A percentile compares a stretch with the other conserved stretches of the same genome.
phyloP scores from a whole-genome alignment of 2,888 invertebrate genomes.

The Hyposoter dolosus region DNA sequence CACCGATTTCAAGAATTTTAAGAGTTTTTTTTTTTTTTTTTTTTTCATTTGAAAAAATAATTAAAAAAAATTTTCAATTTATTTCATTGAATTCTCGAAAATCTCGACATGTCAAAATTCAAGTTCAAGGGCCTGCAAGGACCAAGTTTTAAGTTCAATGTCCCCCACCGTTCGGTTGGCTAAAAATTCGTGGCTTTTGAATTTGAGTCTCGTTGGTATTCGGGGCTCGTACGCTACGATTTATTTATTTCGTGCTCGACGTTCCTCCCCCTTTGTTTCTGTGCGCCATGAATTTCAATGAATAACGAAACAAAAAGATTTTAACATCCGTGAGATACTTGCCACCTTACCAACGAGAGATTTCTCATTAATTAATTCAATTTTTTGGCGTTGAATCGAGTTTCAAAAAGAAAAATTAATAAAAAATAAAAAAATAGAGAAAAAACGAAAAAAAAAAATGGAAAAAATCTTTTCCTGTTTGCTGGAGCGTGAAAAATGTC shows the following conservation, averaged over 20 bases:
- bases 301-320: neutral
- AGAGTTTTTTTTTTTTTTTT: no score
- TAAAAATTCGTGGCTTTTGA: conserved; percentile 56
- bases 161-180: conserved; percentile 6
- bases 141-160: conserved; percentile 61
- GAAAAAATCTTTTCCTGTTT: neutral
- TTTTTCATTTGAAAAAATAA: neutral
- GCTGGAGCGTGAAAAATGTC: neutral
- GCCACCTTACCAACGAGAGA: conserved; percentile 4
- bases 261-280: neutral
- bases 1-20: neutral
- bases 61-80: no score
- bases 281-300: conserved; percentile 61
- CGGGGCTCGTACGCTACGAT: conserved; percentile 50
- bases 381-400: neutral
- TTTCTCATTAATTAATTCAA: neutral
- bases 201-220: conserved; percentile 59
- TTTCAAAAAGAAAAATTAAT: neutral
- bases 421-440: neutral
- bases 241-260: conserved; percentile 59
- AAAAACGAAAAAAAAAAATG: neutral
- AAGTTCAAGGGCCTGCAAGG: conserved; percentile 20
- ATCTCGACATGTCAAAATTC: neutral
- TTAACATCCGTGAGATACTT: conserved; percentile 11
- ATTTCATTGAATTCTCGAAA: no score